Conservation (phyloP, 1,140 invertebrate species). For the Chelonus insularis region DNA sequence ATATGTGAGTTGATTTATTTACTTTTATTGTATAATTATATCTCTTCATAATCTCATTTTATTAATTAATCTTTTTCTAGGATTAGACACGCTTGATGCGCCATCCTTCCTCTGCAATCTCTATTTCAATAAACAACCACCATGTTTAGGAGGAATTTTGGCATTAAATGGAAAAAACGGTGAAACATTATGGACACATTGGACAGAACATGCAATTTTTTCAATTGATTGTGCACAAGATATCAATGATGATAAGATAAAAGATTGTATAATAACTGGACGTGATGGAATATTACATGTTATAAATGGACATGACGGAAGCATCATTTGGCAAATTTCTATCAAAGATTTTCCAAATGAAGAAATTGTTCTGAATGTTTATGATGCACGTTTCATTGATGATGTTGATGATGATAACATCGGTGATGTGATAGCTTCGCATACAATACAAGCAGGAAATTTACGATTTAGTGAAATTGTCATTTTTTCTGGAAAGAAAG, state of each 20-base stretch:
- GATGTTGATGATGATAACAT: constrained; percentile 76
- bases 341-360: constrained; percentile 43
- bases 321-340: constrained; percentile 69
- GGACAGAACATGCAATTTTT: constrained; percentile 74
- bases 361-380: constrained; percentile 60
- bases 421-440: constrained; percentile 73
- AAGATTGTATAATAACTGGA: constrained; percentile 77
- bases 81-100: constrained; percentile 45
- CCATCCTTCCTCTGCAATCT: constrained; percentile 64
- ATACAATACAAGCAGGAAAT: constrained; percentile 61
- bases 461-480: constrained; percentile 66
- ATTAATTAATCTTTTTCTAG: constrained; percentile 32
- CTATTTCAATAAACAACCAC: constrained; percentile 66
- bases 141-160: constrained; percentile 77
- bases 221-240: constrained; percentile 76
- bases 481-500: constrained; percentile 72
- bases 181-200: constrained; percentile 75
- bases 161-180: constrained; percentile 76
- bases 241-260: constrained; percentile 70
- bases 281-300: constrained; percentile 73
- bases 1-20: no score
- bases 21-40: no score
- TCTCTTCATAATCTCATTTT: background rate
- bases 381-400: constrained; percentile 71
- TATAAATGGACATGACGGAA: constrained; percentile 71